Evolutionary conservation across 2,113 vertebrate genomes (phyloP).

Genomic region (Rhombomys opimus): DNA sequence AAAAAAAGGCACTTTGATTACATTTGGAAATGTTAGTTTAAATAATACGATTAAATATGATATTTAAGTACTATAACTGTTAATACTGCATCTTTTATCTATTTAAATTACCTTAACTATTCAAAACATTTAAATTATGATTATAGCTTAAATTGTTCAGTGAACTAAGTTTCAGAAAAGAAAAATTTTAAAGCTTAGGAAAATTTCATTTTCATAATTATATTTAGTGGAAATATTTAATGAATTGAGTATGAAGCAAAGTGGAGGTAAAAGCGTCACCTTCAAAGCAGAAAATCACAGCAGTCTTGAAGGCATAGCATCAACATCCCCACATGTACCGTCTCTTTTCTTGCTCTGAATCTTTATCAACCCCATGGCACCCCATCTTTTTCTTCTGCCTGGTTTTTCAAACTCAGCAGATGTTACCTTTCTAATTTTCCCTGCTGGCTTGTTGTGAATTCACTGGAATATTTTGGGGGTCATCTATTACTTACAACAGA

Average conservation of each 20-base stretch:
- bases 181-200: not conserved
- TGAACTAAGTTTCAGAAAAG: conserved; percentile 33
- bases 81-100: conserved; percentile 15
- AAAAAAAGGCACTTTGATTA: not conserved
- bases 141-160: not conserved
- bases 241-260: not conserved
- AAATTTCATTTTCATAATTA: conserved; percentile 37
- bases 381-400: not conserved
- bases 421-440: not conserved
- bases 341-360: conserved; percentile 25
- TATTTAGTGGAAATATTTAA: not conserved
- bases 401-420: not conserved
- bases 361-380: not conserved
- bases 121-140: conserved; percentile 28
- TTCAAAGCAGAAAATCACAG: not conserved
- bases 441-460: not conserved
- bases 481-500: not conserved
- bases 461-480: not conserved
- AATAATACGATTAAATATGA: not conserved
- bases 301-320: not conserved
- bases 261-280: conserved; percentile 2
- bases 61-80: not conserved
- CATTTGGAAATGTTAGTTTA: not conserved
- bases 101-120: not conserved
- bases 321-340: not conserved